Evolutionary conservation across 2,113 vertebrate genomes (phyloP), one percentile per base, ranked within the genome.

Genomic region (Hippopotamus amphibius): DNA sequence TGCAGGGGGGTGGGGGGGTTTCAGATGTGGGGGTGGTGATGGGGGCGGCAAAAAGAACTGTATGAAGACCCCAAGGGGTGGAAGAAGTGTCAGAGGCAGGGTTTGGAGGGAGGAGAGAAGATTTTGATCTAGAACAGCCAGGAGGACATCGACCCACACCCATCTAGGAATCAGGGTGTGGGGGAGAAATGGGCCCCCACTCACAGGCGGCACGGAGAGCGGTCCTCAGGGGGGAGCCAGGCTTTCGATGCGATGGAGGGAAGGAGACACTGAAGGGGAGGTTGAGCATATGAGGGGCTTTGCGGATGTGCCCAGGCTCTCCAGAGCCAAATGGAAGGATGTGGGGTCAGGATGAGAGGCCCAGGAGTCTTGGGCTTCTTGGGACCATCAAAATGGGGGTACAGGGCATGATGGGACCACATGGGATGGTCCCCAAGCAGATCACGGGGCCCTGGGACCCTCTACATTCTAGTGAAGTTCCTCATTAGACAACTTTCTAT

Each of bases 1-100:
- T 41, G 59, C 19, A 2, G n/a, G 65, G 65, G 0, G 9, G 3
- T n/a, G 65, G 65, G 0, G 9, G 28, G 2, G 4, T 2, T 30
- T 9, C 24, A 66, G 46, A 53, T 26, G 13, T 26, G 1, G 17
- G 11, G 5, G 28, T 4, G 9, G 43, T 12, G 1, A 89, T 37
- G 22, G 43, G 14, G 74, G 61, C 15, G 43, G n/a, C 55, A 66
- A 43, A 43, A 14, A 86, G 24, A 30, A 6, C n/a, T 10, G 2
- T 5, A 37, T 6, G 5, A 65, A 77, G 71, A 50, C 30, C 43
- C 72, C 2, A 1, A 65, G 43, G 6, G 43, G 41, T 0, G 63
- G 30, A 65, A n/a, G 71, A 43, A 10, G 57, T n/a, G 21, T 48
- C 41, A 11, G 41, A 89, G 71, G 21, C 21, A n/a, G 28, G 55